Evolutionary conservation across 1,140 invertebrate species (phyloP), one percentile per base, ranked within the genome.

Genomic region (Neoseiulus cucumeris): DNA sequence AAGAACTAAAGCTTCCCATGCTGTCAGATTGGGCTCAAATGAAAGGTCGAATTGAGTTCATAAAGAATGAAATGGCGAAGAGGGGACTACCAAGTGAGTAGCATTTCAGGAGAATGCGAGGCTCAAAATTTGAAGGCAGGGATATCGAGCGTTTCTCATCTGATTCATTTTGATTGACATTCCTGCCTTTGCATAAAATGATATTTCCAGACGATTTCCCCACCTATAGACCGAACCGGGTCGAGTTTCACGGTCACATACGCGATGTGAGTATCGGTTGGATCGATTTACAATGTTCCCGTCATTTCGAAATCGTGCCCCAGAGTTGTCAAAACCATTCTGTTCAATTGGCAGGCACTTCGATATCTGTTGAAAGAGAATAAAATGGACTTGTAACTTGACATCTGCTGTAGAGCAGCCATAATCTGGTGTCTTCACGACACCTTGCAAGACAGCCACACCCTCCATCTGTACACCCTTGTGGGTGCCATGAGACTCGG

Each of bases 91-190:
- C 51, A 25, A 59, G 51, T 59, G 25, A 59, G 51, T 59, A 2
- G 20, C 18, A 17, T 17, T 9, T 55, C 68, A 12, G 51, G 45
- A 65, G 68, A 66, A 64, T 20, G 65, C 14, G 64, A 68, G 65
- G 4, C 7, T 20, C 25, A 67, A 45, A 22, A 65, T n/a, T 39
- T 39, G 33, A 39, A 39, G 9, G 33, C 4, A 9, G 33, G 9
- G 9, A 39, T 39, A 39, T 39, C 9, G 33, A 39, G 33, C 33
- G 4, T 6, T 39, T 39, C 33, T 39, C 33, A 9, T 39, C 33
- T 6, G 33, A n/a, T n/a, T n/a, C n/a, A n/a, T n/a, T n/a, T n/a
- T n/a, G n/a, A n/a, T n/a, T n/a, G n/a, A n/a, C n/a, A n/a, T n/a
- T n/a, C n/a, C n/a, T n/a, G n/a, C n/a, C n/a, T n/a, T n/a, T n/a